Evolutionary conservation across 2,888 invertebrate species (phyloP).

Genomic region (Mythimna vitellina): DNA sequence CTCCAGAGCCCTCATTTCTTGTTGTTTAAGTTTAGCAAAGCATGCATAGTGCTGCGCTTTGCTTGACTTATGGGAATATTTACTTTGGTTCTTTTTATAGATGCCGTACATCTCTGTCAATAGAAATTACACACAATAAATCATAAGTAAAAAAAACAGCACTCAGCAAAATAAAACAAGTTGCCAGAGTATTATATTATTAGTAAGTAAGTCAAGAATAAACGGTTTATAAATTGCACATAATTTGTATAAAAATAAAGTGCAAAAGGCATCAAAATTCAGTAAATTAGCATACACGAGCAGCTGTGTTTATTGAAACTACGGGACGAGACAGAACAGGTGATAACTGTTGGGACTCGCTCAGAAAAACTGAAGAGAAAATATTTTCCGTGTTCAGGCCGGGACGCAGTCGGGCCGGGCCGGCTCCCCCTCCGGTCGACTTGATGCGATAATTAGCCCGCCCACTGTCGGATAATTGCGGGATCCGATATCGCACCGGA

Average conservation of each 20-base stretch:
- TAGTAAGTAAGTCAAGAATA: background rate
- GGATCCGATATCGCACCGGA: constrained; percentile 73
- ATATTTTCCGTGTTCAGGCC: constrained; percentile 48
- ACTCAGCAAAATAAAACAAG: background rate
- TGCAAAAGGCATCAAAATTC: constrained; percentile 3
- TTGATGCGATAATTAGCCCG: constrained; percentile 79
- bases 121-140: background rate
- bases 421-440: constrained; percentile 57
- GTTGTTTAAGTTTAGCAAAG: constrained; percentile 67
- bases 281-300: constrained; percentile 31
- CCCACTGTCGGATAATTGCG: constrained; percentile 74
- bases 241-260: constrained; percentile 17
- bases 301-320: constrained; percentile 46
- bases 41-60: constrained; percentile 27
- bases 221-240: background rate
- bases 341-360: constrained; percentile 31
- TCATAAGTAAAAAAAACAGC: background rate
- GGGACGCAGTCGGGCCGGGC: constrained; percentile 16
- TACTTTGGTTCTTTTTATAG: background rate
- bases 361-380: constrained; percentile 47
- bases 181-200: background rate
- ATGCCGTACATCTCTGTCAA: background rate
- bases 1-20: constrained; percentile 67
- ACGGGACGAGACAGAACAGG: constrained; percentile 36
- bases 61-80: constrained; percentile 49